phyloP scores from a whole-genome alignment of 2,888 invertebrate genomes.

The Leptopilina drosophilae region DNA sequence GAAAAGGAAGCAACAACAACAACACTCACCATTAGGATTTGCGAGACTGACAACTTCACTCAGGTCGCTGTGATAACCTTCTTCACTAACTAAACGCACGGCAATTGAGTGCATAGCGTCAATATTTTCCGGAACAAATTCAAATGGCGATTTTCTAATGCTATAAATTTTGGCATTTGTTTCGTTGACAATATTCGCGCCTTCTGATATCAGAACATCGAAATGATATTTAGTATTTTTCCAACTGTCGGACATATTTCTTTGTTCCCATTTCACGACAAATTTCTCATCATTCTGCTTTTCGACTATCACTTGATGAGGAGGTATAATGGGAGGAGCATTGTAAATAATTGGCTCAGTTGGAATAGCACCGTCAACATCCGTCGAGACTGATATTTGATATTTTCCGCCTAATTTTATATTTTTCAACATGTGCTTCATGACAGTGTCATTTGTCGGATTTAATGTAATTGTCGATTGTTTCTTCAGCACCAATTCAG shows the following conservation, averaged over 20 bases:
- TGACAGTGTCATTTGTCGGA: slow-evolving; percentile 77
- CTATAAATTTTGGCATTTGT: slow-evolving; percentile 76
- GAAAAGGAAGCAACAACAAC: background rate
- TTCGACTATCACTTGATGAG: slow-evolving; percentile 82
- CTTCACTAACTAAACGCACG: slow-evolving; percentile 80
- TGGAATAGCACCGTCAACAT: slow-evolving; percentile 76
- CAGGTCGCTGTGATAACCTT: slow-evolving; percentile 81
- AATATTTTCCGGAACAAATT: slow-evolving; percentile 78
- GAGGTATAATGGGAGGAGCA: slow-evolving; percentile 81
- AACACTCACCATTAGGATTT: slow-evolving; percentile 70
- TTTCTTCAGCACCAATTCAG: slow-evolving; percentile 77
- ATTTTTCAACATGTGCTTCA: slow-evolving; percentile 79
- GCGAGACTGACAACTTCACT: slow-evolving; percentile 80
- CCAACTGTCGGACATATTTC: slow-evolving; percentile 71
- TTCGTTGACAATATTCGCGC: slow-evolving; percentile 77
- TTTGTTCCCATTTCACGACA: slow-evolving; percentile 83
- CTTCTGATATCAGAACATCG: slow-evolving; percentile 83
- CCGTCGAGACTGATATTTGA: slow-evolving; percentile 78
- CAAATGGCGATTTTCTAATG: slow-evolving; percentile 80
- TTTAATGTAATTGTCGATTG: slow-evolving; percentile 77
- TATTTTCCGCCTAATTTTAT: slow-evolving; percentile 80
- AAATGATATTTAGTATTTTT: slow-evolving; percentile 78
- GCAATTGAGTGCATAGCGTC: slow-evolving; percentile 81
- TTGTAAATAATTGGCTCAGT: slow-evolving; percentile 78
- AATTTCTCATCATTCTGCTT: slow-evolving; percentile 79